A percentile compares a stretch with the other conserved stretches of the same genome.
Evolutionary conservation across 2,797 vertebrate genomes (phyloP).

Genomic region (Scolopax bukidnonensis): DNA sequence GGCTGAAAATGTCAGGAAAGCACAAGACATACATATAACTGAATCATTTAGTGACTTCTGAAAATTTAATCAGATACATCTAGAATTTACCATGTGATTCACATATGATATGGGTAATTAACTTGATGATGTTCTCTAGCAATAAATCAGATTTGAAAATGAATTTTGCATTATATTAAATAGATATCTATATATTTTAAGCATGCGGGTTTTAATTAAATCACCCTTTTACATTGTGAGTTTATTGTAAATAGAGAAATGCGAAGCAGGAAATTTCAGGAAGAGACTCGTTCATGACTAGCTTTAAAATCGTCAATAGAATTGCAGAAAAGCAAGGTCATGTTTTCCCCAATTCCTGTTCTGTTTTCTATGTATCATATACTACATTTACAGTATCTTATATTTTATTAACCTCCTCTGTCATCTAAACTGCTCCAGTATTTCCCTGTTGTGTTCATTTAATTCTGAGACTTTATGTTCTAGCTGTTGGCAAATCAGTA

Average conservation of each 20-base stretch:
- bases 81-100: not conserved
- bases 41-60: not conserved
- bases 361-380: not conserved
- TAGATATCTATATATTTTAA: not conserved
- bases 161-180: not conserved
- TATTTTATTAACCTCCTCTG: slow-evolving; percentile 5
- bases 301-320: not conserved
- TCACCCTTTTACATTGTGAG: not conserved
- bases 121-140: not conserved
- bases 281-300: accelerated
- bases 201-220: not conserved
- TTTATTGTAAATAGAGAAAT: not conserved
- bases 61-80: not conserved
- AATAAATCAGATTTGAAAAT: not conserved
- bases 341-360: not conserved
- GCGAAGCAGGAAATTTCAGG: not conserved
- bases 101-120: not conserved
- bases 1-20: not conserved
- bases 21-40: not conserved
- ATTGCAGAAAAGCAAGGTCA: not conserved
- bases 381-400: not conserved
- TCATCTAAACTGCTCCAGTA: not conserved
- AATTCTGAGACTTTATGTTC: not conserved
- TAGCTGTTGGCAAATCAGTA: not conserved
- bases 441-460: not conserved